Base-by-base conservation (phyloP, 2,113 vertebrate genomes). In the Crocuta crocuta region DNA sequence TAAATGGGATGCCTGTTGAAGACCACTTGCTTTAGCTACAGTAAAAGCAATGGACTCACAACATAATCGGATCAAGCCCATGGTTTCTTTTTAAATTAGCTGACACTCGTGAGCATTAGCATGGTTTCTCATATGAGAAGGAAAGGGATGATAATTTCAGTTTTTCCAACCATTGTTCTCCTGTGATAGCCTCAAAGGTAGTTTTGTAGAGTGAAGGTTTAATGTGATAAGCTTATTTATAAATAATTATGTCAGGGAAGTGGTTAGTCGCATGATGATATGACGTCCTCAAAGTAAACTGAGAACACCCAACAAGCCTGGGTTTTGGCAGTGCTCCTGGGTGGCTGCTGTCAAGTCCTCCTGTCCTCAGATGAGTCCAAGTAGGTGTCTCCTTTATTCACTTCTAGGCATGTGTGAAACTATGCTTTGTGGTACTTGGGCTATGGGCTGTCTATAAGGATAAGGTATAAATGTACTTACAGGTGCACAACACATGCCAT, bases 241-340 rank as follows among this genome's bases (percentile, higher is more conserved):
- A 65, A 55, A 43, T 87, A 73, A 93, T 39, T 73, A 26, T 63
- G 35, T 21, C 58, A n/a, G 28, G 90, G 33, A 96, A 97, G 81
- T 63, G 50, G n/a, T 79, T 94, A 50, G 39, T 50, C 66, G 7
- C 12, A 11, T 43, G 15, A 31, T 39, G 55, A 28, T 7, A 73
- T 53, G 61, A 31, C 10, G 63, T 76, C 50, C 74, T 45, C 61
- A 83, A 35, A 15, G 4, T 35, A 83, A 92, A 83, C 15, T 26
- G 39, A 89, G 66, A 45, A 88, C n/a, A 78, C 2, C 16, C 28
- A 81, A 4, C 9, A 66, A 88, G 73, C 15, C 85, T 28, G 91
- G 43, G 45, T 39, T 31, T 81, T 15, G 33, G 55, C 39, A 81
- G 48, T 10, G 43, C 65, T 85, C 19, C 43, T 23, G 35, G 55